phyloP scores from a whole-genome alignment of 2,888 invertebrate genomes.

The Xestia rhomboidea region DNA sequence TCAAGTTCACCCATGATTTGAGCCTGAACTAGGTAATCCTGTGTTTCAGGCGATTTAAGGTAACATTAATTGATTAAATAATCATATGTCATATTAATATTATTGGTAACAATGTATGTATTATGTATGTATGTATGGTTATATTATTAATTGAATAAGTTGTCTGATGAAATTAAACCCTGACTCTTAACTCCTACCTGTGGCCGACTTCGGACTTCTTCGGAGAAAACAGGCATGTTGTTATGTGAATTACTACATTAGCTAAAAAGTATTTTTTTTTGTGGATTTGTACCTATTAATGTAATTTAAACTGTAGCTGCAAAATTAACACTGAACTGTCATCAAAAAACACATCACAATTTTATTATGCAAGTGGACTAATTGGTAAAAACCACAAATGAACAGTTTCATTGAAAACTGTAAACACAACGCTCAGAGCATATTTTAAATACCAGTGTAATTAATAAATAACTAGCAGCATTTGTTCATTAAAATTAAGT shows the following conservation, averaged over 20 bases:
- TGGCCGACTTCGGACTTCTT: not conserved
- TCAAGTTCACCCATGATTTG: no score
- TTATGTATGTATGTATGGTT: no score
- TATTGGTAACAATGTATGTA: no score
- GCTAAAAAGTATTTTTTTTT: not conserved
- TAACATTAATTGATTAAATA: no score
- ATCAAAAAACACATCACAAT: constrained; percentile 20
- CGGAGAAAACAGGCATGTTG: not conserved
- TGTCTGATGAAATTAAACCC: not conserved
- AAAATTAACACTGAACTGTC: constrained; percentile 5
- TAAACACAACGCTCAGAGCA: constrained; percentile 22
- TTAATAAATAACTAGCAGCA: constrained; percentile 26
- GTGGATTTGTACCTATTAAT: not conserved
- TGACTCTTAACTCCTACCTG: not conserved
- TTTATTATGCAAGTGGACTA: constrained; percentile 40
- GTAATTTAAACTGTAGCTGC: not conserved
- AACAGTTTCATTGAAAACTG: constrained; percentile 50
- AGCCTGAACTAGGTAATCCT: no score
- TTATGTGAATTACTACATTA: not conserved
- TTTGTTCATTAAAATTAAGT: constrained; percentile 12
- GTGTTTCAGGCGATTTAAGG: no score
- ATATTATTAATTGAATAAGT: no score
- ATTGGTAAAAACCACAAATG: constrained; percentile 43
- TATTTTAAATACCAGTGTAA: constrained; percentile 39
- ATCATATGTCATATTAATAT: no score